Percentiles rank a stretch among this genome's conserved stretches.
Conservation (phyloP, 2,888 invertebrate species). For the Pardosa pseudoannulata region DNA sequence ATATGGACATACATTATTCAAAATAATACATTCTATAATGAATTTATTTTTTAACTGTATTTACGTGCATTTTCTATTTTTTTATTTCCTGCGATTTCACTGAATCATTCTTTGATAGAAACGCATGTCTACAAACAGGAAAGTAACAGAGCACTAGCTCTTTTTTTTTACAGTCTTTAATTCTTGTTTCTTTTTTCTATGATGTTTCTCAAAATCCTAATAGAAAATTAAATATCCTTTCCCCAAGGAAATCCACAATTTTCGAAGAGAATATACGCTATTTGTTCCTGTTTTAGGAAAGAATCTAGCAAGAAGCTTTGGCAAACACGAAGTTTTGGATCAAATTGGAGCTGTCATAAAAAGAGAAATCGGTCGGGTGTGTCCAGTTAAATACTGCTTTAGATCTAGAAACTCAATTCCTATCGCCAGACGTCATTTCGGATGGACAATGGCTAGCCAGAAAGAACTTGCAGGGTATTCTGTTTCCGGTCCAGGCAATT, state of each 20-base stretch:
- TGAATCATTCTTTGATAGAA: too few species aligned
- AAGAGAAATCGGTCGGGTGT: constrained; percentile 42
- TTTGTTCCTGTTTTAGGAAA: background rate
- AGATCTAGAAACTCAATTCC: constrained; percentile 41
- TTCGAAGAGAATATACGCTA: background rate
- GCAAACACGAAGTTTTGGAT: constrained; percentile 51
- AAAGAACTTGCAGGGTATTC: constrained; percentile 49
- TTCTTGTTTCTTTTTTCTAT: too few species aligned
- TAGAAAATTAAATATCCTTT: background rate
- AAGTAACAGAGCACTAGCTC: background rate
- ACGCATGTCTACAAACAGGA: too few species aligned
- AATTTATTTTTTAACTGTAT: too few species aligned
- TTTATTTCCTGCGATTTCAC: too few species aligned
- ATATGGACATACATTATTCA: too few species aligned
- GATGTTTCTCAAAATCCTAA: too few species aligned
- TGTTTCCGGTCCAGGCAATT: constrained; percentile 55
- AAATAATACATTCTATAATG: too few species aligned
- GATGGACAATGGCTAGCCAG: constrained; percentile 56
- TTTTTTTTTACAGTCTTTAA: too few species aligned
- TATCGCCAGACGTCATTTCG: constrained; percentile 42
- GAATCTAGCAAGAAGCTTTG: constrained; percentile 33
- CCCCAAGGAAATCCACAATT: background rate
- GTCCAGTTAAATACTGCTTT: constrained; percentile 44
- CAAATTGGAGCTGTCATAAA: constrained; percentile 64
- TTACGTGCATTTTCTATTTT: too few species aligned